phyloP scores from a whole-genome alignment of 2,888 invertebrate species.

The Lycia hirtaria region DNA sequence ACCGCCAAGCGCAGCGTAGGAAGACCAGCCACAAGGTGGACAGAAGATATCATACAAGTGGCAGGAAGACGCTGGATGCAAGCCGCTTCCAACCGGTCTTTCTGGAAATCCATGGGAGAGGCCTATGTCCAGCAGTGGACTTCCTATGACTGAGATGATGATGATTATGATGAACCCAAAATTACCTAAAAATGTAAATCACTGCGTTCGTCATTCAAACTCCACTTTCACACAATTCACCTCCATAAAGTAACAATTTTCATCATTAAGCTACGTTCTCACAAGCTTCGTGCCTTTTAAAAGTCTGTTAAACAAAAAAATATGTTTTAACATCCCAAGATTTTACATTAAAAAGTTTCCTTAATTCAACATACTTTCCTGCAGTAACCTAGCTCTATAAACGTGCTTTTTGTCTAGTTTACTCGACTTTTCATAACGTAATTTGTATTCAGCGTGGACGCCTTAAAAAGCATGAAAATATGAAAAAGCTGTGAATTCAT shows the following conservation, averaged over 20 bases:
- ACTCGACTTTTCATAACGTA: slow-evolving; percentile 46
- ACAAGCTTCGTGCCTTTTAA: not conserved
- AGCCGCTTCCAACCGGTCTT: no score
- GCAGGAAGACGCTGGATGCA: no score
- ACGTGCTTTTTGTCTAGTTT: slow-evolving; percentile 35
- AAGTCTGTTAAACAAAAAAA: not conserved
- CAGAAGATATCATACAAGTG: no score
- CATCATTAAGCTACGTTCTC: not conserved
- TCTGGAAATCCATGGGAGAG: no score
- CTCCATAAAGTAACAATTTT: not conserved
- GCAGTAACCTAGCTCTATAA: slow-evolving; percentile 34
- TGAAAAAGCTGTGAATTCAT: slow-evolving; percentile 58
- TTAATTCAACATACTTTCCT: slow-evolving; percentile 1
- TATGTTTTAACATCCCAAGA: slow-evolving; percentile 1
- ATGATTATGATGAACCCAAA: no score
- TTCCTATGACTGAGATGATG: no score
- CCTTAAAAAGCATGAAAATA: slow-evolving; percentile 59
- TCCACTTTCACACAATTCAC: not conserved
- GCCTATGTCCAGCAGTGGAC: no score
- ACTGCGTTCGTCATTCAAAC: not conserved
- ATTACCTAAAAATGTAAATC: not conserved
- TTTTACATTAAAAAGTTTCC: slow-evolving; percentile 9
- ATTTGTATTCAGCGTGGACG: slow-evolving; percentile 62
- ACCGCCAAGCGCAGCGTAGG: no score
- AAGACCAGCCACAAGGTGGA: no score